Evolutionary conservation across 2,797 vertebrate species (phyloP).

Genomic region (Helostoma temminkii): DNA sequence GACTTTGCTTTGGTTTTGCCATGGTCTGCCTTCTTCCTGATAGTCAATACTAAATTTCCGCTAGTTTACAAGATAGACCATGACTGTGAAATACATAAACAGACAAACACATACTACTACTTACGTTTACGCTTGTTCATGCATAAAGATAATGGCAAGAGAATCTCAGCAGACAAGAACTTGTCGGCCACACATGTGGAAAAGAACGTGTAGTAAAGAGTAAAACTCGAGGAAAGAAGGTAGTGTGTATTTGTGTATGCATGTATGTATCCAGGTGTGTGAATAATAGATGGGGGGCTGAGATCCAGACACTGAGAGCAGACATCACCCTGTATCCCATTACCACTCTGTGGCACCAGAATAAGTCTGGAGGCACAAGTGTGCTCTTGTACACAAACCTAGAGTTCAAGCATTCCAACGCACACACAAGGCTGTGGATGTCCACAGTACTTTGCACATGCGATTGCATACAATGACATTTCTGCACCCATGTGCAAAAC

Average conservation of each 20-base stretch:
- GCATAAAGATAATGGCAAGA: neutral
- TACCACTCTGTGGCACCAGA: conserved; percentile 80
- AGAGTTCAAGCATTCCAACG: conserved; percentile 20
- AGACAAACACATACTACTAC: conserved; percentile 26
- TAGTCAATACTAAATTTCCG: conserved; percentile 64
- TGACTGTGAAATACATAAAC: conserved; percentile 42
- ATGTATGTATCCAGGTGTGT: conserved; percentile 68
- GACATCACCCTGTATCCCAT: conserved; percentile 78
- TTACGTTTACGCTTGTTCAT: neutral
- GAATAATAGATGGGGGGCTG: conserved; percentile 83
- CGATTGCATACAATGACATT: conserved; percentile 49
- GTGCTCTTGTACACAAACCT: conserved; percentile 10
- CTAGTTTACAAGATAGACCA: conserved; percentile 69
- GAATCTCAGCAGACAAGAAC: neutral
- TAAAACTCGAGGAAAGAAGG: neutral
- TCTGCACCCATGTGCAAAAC: conserved; percentile 16
- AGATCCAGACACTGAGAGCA: conserved; percentile 78
- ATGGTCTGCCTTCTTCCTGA: conserved; percentile 36
- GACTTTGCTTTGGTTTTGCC: conserved; percentile 36
- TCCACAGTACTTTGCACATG: conserved; percentile 9
- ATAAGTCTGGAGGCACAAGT: conserved; percentile 71
- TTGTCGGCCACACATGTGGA: conserved; percentile 16
- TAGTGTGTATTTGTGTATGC: conserved; percentile 29
- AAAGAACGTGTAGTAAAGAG: conserved; percentile 29
- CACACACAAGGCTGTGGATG: conserved; percentile 11